Base-by-base conservation (phyloP, 1,140 invertebrate species). In the Euura lappo region DNA sequence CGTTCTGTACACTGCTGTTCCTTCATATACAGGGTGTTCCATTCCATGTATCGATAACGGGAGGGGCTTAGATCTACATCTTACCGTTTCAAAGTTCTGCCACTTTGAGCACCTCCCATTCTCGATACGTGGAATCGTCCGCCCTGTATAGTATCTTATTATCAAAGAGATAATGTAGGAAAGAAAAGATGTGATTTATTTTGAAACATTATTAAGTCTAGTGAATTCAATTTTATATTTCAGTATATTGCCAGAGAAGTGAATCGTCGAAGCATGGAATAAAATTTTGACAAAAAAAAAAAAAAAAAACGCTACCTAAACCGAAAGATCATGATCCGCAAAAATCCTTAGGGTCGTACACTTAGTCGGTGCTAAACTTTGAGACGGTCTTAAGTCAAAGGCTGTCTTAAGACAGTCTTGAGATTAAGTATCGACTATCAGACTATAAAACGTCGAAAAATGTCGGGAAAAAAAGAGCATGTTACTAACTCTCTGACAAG, bases 1-100 rank as follows among this genome's bases (percentile, higher is more conserved):
- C 51, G 13, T 60, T 60, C 51, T 60, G 51, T 60, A 60, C 51
- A 60, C 51, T 60, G 51, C 51, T 60, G 51, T 6, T 60, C 51
- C 13, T 28, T 28, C 28, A 28, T 28, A 28, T 28, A 28, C 28
- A 28, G 28, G 28, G 28, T 28, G 28, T 0, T 28, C 0, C 0
- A 28, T 28, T 28, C 28, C 28, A 1, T 28, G 28, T 28, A 28
- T 28, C 28, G 28, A 28, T 28, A 28, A 1, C 1, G 28, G 28
- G 28, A 28, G 28, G 28, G 28, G 28, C 28, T 28, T 28, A 28
- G 28, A 28, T 28, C 28, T 28, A 28, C 28, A 28, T 28, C 28
- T 28, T 28, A 28, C 28, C 28, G 28, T 28, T 28, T 28, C 28
- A 28, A 28, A 28, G 28, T 28, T 28, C 28, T 28, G 28, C 28